These are phyloP conservation scores for Drosophila kepulauana DNA, from an alignment of 1,140 invertebrate genomes.

Conservation along the genomic window DNA sequence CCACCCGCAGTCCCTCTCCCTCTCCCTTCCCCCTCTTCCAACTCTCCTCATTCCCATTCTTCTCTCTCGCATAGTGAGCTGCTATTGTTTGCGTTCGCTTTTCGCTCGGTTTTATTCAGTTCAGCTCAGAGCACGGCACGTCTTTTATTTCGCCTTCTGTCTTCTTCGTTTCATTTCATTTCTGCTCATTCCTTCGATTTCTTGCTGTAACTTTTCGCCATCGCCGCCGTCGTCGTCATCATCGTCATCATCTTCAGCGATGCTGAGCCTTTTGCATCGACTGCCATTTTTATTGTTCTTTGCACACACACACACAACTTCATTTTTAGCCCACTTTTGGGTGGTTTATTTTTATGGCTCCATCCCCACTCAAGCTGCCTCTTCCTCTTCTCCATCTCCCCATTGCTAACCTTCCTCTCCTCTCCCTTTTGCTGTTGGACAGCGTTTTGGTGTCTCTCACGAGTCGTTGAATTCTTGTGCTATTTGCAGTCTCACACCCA, in stretches of 20 bases:
- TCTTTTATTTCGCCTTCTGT: conserved; percentile 64
- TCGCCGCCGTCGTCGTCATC: conserved; percentile 37
- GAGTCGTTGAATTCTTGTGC: conserved; percentile 70
- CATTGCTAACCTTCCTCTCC: neutral
- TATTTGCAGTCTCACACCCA: conserved; percentile 75
- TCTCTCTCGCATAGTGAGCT: neutral
- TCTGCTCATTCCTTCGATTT: conserved; percentile 42
- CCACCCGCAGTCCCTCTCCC: neutral
- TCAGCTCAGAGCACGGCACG: conserved; percentile 34
- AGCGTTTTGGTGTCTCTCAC: conserved; percentile 53
- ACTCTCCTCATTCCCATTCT: too few relatives aligned
- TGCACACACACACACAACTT: conserved; percentile 81
- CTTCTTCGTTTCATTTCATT: conserved; percentile 13
- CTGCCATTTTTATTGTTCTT: conserved; percentile 79
- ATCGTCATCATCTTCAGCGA: conserved; percentile 6
- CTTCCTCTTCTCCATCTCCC: neutral
- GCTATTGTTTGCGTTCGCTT: conserved; percentile 33
- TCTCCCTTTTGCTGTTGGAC: neutral
- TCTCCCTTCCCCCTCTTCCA: neutral
- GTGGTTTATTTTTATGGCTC: conserved; percentile 81
- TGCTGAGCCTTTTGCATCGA: conserved; percentile 1
- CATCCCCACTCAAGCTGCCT: conserved; percentile 43
- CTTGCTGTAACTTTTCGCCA: conserved; percentile 72
- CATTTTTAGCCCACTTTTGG: conserved; percentile 80
- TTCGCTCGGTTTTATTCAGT: conserved; percentile 30